Base-by-base conservation (phyloP, 2,888 invertebrate genomes). In the Hirtodrosophila duncani region DNA sequence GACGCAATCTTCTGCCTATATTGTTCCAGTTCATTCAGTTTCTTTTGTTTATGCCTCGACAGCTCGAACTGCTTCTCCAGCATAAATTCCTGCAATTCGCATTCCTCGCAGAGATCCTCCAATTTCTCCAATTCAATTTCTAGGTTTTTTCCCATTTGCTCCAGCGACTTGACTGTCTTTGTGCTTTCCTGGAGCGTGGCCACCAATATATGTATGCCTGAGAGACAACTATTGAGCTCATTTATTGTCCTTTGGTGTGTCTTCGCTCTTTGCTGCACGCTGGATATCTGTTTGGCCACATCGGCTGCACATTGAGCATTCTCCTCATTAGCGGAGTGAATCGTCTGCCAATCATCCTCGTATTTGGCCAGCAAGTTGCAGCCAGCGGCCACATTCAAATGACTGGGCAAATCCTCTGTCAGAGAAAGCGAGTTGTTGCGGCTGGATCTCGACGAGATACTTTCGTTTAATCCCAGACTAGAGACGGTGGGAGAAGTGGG, bases 61-160 rank as follows among this genome's bases (percentile, higher is more conserved):
- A 92, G 85, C 59, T 92, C 90, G 75, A 90, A 90, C 51, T 90
- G 87, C 70, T 92, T 91, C 68, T 91, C 90, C 29, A 91, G 82
- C 72, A 91, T 89, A 63, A 89, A 88, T 74, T 90, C 90, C 70
- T 92, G 90, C 21, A 91, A 84, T 42, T 92, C 91, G 33, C 90
- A 87, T 56, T 89, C 89, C 75, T 92, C 91, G 34, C 92, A 89
- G 20, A 91, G 77, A 78, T 91, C 89, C 80, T 92, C 90, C 16
- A 92, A 83, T 51, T 88, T 86, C 9, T 89, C 85, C 23, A 92
- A 75, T 42, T 89, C 88, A 8, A 87, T 83, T 79, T 92, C 91
- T 0, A 91, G 88, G 37, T 87, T 88, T 29, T 89, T 88, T 51
- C 90, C 90, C 33, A 88, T 81, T 33, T 87, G 84, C 65, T 89